Percentiles rank a stretch among this genome's conserved stretches.
Conservation (phyloP, 2,888 invertebrate genomes). For the Cremastinae sp. region DNA sequence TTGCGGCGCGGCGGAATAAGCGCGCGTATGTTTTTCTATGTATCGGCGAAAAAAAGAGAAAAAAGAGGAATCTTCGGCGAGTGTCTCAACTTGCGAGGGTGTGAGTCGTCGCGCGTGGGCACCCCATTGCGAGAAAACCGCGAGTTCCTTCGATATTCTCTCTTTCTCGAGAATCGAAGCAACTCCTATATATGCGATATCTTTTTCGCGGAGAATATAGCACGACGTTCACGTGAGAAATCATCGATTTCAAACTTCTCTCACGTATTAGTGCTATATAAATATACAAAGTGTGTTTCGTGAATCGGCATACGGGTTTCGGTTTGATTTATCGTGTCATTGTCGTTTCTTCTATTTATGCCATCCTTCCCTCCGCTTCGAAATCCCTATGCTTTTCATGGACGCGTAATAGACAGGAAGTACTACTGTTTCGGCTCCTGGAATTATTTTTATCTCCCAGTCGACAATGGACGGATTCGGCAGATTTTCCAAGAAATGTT, state of each 20-base stretch:
- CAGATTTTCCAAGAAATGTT: conserved; percentile 35
- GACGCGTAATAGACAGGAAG: conserved; percentile 52
- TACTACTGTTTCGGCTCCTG: conserved; percentile 53
- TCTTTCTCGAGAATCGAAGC: conserved; percentile 36
- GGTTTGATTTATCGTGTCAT: conserved; percentile 65
- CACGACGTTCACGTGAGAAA: conserved; percentile 61
- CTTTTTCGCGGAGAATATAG: conserved; percentile 32
- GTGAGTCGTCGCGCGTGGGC: conserved; percentile 60
- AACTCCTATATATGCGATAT: conserved; percentile 54
- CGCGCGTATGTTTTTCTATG: conserved; percentile 47
- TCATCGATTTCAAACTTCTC: conserved; percentile 65
- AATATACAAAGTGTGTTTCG: conserved; percentile 38
- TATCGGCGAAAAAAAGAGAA: conserved; percentile 28
- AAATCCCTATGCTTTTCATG: conserved; percentile 27
- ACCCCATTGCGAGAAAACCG: conserved; percentile 63
- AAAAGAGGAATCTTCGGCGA: conserved; percentile 36
- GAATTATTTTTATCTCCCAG: conserved; percentile 24
- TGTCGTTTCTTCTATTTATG: conserved; percentile 53
- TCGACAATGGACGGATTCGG: conserved; percentile 19
- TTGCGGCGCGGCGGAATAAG: conserved; percentile 62
- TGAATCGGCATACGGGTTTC: conserved; percentile 49
- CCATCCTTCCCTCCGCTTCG: conserved; percentile 50
- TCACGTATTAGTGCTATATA: conserved; percentile 56
- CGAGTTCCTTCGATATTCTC: conserved; percentile 54
- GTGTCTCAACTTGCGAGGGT: conserved; percentile 56